Evolutionary conservation across 2,113 vertebrate species (phyloP), one percentile per base, ranked within the genome.

Genomic region (Cranoglanis bouderius): DNA sequence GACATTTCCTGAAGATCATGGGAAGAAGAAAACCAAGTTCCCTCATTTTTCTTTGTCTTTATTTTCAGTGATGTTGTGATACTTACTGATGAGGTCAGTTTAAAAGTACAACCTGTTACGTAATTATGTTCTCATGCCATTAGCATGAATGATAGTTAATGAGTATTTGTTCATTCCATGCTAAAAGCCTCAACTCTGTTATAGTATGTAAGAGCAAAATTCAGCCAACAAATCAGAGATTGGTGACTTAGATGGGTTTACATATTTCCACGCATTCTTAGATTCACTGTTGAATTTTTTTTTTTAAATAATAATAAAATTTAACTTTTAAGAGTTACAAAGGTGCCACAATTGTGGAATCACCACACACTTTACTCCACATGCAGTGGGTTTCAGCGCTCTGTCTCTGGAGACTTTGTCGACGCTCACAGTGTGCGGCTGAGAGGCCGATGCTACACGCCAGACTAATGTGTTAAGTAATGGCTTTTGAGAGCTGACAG

Each of bases 401-500:
- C 65, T 77, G 74, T 87, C 89, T 70, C 88, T 46, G 88, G 85
- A 86, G 82, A 65, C 35, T 84, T 89, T 53, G 43, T 70, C 53
- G 59, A 85, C 87, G 85, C 72, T 70, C 38, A 16, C 82, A 75
- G 89, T 82, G 55, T 90, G 65, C 24, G 53, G 67, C 83, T 63
- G 88, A 88, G 80, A 74, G 88, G 21, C 86, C 46, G 65, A 82
- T 49, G 82, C 91, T 83, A 82, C 77, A 18, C 70, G 91, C 78
- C 89, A 90, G 78, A 90, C 88, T 92, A 91, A 91, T 94, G 91
- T 94, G 93, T 93, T 88, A 93, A 92, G 92, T 93, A 90, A 94
- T 91, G 92, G 88, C 90, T 91, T 93, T 90, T 91, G 92, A 93
- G 92, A 89, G 87, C 91, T 92, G 94, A 94, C 92, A 93, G 93